Conservation (phyloP, 2,888 invertebrate genomes). For the Aricia artaxerxes region DNA sequence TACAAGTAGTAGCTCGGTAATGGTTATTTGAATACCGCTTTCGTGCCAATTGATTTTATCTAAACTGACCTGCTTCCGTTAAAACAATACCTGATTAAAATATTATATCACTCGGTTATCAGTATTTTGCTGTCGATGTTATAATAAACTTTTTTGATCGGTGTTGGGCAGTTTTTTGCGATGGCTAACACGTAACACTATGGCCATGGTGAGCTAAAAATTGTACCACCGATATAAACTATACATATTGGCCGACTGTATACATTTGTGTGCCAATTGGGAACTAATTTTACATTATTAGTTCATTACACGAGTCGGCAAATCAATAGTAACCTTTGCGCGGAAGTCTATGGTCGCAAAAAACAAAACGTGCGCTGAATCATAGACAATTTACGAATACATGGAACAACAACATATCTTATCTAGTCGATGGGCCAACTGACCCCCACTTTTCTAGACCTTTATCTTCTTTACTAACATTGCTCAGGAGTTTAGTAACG, state of each 20-base stretch:
- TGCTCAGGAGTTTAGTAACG: not conserved
- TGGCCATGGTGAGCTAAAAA: not conserved
- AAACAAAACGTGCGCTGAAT: conserved; percentile 15
- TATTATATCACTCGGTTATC: conserved; percentile 4
- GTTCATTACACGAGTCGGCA: not conserved
- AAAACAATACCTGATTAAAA: conserved; percentile 16
- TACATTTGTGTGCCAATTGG: not conserved
- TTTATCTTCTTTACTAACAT: not conserved
- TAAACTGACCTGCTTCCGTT: conserved; percentile 1
- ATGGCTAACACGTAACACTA: not conserved
- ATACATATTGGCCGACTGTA: not conserved
- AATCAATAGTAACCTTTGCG: conserved; percentile 6
- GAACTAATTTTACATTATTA: conserved; percentile 17
- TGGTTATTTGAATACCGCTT: conserved; percentile 19
- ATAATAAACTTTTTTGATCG: not conserved
- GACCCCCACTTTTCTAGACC: not conserved
- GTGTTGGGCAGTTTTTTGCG: not conserved
- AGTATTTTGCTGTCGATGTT: not conserved
- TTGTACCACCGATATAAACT: not conserved
- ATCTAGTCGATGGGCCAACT: not conserved
- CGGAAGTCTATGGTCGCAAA: conserved; percentile 7
- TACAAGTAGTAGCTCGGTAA: conserved; percentile 11
- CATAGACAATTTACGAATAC: conserved; percentile 8
- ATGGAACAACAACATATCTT: conserved; percentile 14
- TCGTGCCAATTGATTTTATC: conserved; percentile 22